phyloP scores from a whole-genome alignment of 2,888 invertebrate species.

The Drosophila imparisetae region DNA sequence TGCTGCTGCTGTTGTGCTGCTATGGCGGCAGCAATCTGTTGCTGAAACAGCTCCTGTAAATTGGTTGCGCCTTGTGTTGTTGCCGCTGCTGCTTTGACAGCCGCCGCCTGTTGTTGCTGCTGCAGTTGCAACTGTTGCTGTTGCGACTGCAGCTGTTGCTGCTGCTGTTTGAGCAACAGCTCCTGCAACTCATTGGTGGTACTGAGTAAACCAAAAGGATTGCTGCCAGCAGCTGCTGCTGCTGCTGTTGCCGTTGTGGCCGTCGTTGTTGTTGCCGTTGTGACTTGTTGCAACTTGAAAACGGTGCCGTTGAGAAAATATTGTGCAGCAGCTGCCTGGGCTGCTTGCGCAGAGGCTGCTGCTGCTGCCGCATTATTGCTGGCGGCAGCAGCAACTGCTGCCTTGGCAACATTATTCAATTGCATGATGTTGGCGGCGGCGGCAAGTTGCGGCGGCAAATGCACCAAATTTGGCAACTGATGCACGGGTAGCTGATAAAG shows the following conservation, averaged over 20 bases:
- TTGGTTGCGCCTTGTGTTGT: conserved; percentile 52
- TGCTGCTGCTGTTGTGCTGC: conserved; percentile 80
- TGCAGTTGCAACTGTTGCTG: conserved; percentile 60
- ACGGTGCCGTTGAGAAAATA: conserved; percentile 84
- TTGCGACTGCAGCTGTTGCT: conserved; percentile 54
- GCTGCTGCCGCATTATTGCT: conserved; percentile 69
- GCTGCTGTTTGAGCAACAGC: conserved; percentile 76
- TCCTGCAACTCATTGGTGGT: conserved; percentile 78
- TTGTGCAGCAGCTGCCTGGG: conserved; percentile 82
- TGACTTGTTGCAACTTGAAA: conserved; percentile 84
- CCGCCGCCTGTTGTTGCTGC: conserved; percentile 52
- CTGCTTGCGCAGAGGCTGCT: conserved; percentile 75
- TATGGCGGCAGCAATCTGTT: conserved; percentile 69
- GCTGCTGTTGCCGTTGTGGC: conserved; percentile 81
- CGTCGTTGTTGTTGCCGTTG: conserved; percentile 81
- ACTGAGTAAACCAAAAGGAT: conserved; percentile 79
- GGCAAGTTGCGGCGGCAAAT: conserved; percentile 87
- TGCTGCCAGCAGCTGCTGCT: conserved; percentile 67
- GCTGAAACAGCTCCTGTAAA: conserved; percentile 69
- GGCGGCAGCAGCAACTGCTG: conserved; percentile 79
- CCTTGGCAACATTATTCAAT: conserved; percentile 78
- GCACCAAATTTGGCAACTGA: conserved; percentile 87
- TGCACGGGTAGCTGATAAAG: conserved; percentile 87
- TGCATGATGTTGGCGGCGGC: conserved; percentile 85
- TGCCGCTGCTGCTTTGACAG: conserved; percentile 54